phyloP scores from a whole-genome alignment of 2,888 invertebrate genomes.

The Eupithecia exiguata region DNA sequence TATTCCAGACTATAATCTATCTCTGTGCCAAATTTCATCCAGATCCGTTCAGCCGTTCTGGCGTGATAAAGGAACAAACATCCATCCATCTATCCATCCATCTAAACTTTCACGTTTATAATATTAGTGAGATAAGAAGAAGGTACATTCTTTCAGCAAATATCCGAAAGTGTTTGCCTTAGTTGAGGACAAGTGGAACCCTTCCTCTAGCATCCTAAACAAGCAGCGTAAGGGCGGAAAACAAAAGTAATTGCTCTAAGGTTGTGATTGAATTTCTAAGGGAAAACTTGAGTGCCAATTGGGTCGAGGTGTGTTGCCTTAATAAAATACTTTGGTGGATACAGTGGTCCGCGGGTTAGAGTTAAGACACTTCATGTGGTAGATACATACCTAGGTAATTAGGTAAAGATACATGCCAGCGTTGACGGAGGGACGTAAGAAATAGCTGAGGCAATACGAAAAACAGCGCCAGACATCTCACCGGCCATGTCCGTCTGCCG shows the following conservation, averaged over 20 bases:
- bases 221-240: slow-evolving; percentile 13
- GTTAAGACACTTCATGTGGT: not conserved
- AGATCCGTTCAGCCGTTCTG: too few relatives aligned
- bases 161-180: not conserved
- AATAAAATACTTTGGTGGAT: not conserved
- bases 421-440: not conserved
- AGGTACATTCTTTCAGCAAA: not conserved
- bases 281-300: not conserved
- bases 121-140: too few relatives aligned
- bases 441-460: not conserved
- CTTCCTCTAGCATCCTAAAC: slow-evolving; percentile 15
- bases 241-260: slow-evolving; percentile 12
- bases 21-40: too few relatives aligned
- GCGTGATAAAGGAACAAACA: too few relatives aligned
- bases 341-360: not conserved
- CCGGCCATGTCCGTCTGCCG: too few relatives aligned
- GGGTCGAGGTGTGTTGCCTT: not conserved
- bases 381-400: too few relatives aligned
- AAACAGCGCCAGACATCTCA: too few relatives aligned
- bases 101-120: too few relatives aligned
- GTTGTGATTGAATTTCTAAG: slow-evolving; percentile 9
- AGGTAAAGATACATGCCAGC: too few relatives aligned
- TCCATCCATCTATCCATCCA: too few relatives aligned
- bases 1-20: too few relatives aligned
- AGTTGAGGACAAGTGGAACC: slow-evolving; percentile 6